phyloP scores from a whole-genome alignment of 1,140 invertebrate genomes.

The Panulirus ornatus region DNA sequence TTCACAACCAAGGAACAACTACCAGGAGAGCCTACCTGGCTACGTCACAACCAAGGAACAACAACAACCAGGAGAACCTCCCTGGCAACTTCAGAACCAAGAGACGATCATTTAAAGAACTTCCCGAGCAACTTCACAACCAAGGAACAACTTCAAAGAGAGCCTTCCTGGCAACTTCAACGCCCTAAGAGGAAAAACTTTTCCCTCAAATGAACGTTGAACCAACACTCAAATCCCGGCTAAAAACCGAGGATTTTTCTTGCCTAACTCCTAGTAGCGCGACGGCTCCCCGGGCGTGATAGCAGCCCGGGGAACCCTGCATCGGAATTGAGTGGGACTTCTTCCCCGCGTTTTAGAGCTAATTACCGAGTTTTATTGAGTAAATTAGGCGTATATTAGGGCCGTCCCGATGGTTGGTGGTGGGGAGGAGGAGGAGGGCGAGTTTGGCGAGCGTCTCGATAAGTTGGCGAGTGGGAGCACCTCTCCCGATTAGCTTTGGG shows the following conservation, averaged over 20 bases:
- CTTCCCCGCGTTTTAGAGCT: constrained; percentile 13
- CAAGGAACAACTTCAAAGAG: too few relatives aligned
- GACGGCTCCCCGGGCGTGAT: background rate
- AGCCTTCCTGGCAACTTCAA: too few relatives aligned
- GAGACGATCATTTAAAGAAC: too few relatives aligned
- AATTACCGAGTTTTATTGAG: constrained; percentile 21
- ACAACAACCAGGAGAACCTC: too few relatives aligned
- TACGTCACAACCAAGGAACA: too few relatives aligned
- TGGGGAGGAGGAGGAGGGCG: background rate
- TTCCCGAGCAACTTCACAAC: too few relatives aligned
- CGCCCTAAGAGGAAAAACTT: too few relatives aligned
- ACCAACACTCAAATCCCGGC: background rate
- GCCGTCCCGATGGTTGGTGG: constrained; percentile 21
- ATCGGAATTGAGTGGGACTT: constrained; percentile 17
- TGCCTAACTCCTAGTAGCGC: background rate
- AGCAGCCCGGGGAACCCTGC: constrained; percentile 4
- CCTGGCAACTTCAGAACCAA: too few relatives aligned
- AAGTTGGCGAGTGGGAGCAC: background rate
- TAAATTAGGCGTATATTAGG: constrained; percentile 23
- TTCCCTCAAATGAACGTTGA: background rate
- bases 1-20: too few relatives aligned
- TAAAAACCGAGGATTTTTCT: background rate
- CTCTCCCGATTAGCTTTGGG: too few relatives aligned
- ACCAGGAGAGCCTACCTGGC: background rate
- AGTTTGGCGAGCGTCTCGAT: background rate